These are phyloP conservation scores for Agrypnus murinus DNA, from an alignment of 2,888 invertebrate genomes.

Conservation along the genomic window DNA sequence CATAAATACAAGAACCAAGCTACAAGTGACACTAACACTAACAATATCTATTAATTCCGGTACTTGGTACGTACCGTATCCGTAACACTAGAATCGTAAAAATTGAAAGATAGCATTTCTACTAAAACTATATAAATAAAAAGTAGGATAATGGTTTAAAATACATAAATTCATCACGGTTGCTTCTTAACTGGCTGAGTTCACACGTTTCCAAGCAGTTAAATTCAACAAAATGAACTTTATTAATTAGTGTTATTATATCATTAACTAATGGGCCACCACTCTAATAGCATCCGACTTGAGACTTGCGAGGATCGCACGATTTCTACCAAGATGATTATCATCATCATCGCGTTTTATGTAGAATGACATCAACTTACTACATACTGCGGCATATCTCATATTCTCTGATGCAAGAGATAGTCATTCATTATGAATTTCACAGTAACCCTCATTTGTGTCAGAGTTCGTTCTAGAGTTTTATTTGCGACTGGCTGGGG, in stretches of 20 bases:
- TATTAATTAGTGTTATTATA: slow-evolving; percentile 25
- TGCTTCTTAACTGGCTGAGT: too few relatives aligned
- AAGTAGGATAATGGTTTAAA: too few relatives aligned
- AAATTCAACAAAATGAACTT: background rate
- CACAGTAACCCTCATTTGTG: slow-evolving; percentile 15
- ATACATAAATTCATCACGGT: too few relatives aligned
- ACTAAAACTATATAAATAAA: too few relatives aligned
- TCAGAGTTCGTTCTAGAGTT: slow-evolving; percentile 22
- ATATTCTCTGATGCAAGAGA: slow-evolving; percentile 30
- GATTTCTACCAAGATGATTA: slow-evolving; percentile 28
- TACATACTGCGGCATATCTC: slow-evolving; percentile 3
- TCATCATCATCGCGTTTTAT: slow-evolving; percentile 13
- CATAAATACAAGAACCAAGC: too few relatives aligned
- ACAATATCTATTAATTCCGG: too few relatives aligned
- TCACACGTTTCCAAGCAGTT: background rate
- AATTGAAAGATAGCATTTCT: too few relatives aligned
- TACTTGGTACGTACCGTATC: too few relatives aligned
- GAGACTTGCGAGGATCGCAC: slow-evolving; percentile 11
- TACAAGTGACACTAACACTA: too few relatives aligned
- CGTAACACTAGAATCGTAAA: too few relatives aligned
- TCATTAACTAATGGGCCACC: slow-evolving; percentile 28
- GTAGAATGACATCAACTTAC: slow-evolving; percentile 28
- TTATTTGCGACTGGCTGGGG: background rate
- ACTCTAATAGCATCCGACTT: background rate
- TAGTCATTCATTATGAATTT: slow-evolving; percentile 28